phyloP scores from a whole-genome alignment of 2,113 vertebrate genomes.

The Phylloscopus whistleri region DNA sequence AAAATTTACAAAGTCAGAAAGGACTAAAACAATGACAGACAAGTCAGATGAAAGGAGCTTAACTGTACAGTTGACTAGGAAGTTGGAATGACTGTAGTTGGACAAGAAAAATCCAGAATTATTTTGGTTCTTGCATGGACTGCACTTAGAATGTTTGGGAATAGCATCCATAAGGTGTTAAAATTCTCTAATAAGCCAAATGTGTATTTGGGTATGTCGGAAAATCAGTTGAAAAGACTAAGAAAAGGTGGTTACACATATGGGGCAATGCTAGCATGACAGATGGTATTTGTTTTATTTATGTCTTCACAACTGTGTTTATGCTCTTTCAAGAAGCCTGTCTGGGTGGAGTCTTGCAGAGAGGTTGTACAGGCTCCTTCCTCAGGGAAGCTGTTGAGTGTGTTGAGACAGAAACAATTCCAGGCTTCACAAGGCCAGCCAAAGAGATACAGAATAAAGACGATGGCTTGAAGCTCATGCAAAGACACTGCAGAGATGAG shows the following conservation, averaged over 20 bases:
- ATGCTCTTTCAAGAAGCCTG: conserved; percentile 21
- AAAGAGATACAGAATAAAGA: not conserved
- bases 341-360: conserved; percentile 21
- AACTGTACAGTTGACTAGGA: not conserved
- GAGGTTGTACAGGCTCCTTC: conserved; percentile 3
- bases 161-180: conserved; percentile 24
- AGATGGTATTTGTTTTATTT: conserved; percentile 64
- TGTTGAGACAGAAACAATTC: not conserved
- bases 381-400: not conserved
- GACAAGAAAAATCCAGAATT: not conserved
- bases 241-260: conserved; percentile 45
- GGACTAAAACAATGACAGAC: not conserved
- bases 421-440: not conserved
- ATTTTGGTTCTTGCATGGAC: not conserved
- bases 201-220: not conserved
- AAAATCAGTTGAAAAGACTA: conserved; percentile 15
- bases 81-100: not conserved
- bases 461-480: not conserved
- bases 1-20: not conserved
- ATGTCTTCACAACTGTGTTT: conserved; percentile 43
- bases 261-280: conserved; percentile 16
- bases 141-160: not conserved
- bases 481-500: not conserved
- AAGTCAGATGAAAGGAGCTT: not conserved
- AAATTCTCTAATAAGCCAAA: conserved; percentile 39